These are phyloP conservation scores for Dendrolimus punctatus DNA, from an alignment of 1,140 invertebrate species.

Conservation along the genomic window DNA sequence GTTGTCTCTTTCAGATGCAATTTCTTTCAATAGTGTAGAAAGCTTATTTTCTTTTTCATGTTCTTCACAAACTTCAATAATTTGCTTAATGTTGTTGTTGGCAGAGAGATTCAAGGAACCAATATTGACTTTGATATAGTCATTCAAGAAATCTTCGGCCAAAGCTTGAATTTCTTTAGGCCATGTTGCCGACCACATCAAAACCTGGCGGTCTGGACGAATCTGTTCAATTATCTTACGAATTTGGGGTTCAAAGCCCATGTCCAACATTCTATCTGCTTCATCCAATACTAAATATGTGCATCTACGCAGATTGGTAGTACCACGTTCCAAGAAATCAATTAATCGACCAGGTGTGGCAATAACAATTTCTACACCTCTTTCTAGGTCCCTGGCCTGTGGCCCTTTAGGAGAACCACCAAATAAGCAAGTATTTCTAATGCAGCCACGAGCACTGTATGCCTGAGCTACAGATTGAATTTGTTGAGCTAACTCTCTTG, in stretches of 20 bases:
- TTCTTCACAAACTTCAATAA: conserved; percentile 95
- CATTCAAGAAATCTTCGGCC: conserved; percentile 94
- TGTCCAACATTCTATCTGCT: conserved; percentile 91
- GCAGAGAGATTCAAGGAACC: conserved; percentile 94
- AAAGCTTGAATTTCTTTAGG: conserved; percentile 96
- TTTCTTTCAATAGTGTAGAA: conserved; percentile 87
- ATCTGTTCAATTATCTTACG: conserved; percentile 98
- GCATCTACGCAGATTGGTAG: conserved; percentile 91
- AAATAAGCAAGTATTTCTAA: conserved; percentile 96
- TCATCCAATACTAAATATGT: conserved; percentile 98
- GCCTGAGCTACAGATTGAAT: conserved; percentile 96
- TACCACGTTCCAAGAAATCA: conserved; percentile 95
- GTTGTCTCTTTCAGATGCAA: conserved; percentile 88
- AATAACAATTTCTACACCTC: conserved; percentile 93
- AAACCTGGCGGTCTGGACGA: conserved; percentile 92
- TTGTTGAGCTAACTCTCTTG: conserved; percentile 96
- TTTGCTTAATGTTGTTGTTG: conserved; percentile 98
- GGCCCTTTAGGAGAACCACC: conserved; percentile 97
- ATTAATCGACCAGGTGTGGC: conserved; percentile 97
- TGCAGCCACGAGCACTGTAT: conserved; percentile 86
- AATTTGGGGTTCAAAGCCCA: conserved; percentile 99
- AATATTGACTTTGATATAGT: conserved; percentile 95
- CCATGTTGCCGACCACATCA: conserved; percentile 99
- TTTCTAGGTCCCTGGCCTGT: conserved; percentile 92
- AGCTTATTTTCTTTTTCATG: conserved; percentile 90